Evolutionary conservation across 2,888 invertebrate species (phyloP).

Genomic region (Tetragonisca angustula): DNA sequence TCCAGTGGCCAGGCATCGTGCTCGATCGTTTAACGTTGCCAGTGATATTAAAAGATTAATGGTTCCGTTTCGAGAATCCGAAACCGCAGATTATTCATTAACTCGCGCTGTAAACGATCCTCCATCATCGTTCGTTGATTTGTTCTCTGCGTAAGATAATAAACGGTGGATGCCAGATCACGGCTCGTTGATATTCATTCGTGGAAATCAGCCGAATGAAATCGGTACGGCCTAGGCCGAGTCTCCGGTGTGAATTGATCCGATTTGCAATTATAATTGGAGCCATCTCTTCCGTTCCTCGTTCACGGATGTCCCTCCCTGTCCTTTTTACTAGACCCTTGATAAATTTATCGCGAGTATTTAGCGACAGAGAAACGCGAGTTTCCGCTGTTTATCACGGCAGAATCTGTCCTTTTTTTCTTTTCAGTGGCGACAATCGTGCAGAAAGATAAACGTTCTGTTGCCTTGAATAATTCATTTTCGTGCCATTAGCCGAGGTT

Average conservation of each 20-base stretch:
- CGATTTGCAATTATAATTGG: slow-evolving; percentile 22
- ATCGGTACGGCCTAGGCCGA: background rate
- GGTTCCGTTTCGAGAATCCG: slow-evolving; percentile 54
- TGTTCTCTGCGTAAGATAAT: slow-evolving; percentile 67
- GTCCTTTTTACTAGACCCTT: background rate
- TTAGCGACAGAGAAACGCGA: too few relatives aligned
- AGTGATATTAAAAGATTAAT: slow-evolving; percentile 43
- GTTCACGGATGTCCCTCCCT: too few relatives aligned
- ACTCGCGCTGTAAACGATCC: slow-evolving; percentile 65
- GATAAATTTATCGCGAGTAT: background rate
- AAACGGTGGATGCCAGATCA: slow-evolving; percentile 59
- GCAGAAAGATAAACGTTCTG: background rate
- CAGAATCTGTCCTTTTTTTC: background rate
- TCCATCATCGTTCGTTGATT: slow-evolving; percentile 65
- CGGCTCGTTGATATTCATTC: slow-evolving; percentile 32
- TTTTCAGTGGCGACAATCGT: background rate
- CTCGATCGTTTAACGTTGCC: slow-evolving; percentile 13
- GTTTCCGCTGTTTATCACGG: background rate
- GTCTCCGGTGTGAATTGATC: background rate
- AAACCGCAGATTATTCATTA: slow-evolving; percentile 70
- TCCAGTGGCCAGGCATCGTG: background rate
- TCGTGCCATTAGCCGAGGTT: background rate
- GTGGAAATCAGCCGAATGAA: slow-evolving; percentile 30
- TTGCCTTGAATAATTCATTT: background rate
- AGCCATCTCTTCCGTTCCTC: background rate